Conservation (phyloP, 1,140 invertebrate species). For the Dendroctonus ponderosae region DNA sequence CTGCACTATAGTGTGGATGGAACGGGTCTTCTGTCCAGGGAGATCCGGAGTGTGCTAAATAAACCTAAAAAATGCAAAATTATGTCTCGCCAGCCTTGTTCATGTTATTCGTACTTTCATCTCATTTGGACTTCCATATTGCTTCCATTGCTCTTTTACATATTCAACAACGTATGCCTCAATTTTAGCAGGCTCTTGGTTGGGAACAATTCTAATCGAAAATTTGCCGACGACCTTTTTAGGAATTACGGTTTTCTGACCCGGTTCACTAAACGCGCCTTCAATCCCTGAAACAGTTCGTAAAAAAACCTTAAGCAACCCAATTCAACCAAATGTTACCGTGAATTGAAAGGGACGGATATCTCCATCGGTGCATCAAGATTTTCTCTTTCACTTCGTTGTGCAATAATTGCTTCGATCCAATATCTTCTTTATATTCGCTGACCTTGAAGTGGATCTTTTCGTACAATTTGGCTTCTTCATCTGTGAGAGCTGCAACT, state of each 20-base stretch:
- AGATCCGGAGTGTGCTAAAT: conserved; percentile 75
- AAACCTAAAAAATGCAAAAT: conserved; percentile 48
- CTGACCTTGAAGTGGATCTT: conserved; percentile 87
- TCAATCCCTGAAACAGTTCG: conserved; percentile 46
- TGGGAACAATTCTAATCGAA: conserved; percentile 90
- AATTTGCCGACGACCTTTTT: conserved; percentile 95
- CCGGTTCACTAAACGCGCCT: conserved; percentile 93
- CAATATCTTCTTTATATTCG: conserved; percentile 75
- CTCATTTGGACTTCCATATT: conserved; percentile 80
- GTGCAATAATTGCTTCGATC: conserved; percentile 69
- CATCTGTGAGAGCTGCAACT: conserved; percentile 70
- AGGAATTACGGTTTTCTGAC: conserved; percentile 95
- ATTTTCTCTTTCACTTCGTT: conserved; percentile 73
- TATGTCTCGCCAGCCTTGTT: neutral
- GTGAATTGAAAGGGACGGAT: conserved; percentile 86
- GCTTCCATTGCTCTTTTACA: conserved; percentile 69
- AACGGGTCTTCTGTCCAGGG: conserved; percentile 91
- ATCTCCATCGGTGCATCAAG: conserved; percentile 89
- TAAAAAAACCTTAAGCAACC: neutral
- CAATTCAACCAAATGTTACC: conserved; percentile 52
- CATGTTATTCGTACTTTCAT: conserved; percentile 66
- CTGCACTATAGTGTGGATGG: conserved; percentile 90
- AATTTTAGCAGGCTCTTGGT: conserved; percentile 80
- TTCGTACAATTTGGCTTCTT: conserved; percentile 77
- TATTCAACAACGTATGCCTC: conserved; percentile 73